Evolutionary conservation across 2,113 vertebrate genomes (phyloP).

Genomic region (Trematomus loennbergii): DNA sequence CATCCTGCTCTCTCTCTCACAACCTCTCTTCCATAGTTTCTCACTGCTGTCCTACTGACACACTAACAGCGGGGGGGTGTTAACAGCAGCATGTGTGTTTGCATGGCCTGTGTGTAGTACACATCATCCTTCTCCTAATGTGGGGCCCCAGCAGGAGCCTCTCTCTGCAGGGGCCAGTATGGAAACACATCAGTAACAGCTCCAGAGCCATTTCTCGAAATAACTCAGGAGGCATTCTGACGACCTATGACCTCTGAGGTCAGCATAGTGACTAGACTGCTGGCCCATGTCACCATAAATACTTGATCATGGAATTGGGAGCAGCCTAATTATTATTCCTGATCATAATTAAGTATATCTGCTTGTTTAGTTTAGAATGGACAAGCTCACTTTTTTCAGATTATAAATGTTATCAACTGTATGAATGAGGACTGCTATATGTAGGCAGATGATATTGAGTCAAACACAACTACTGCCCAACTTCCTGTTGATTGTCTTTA

Average conservation of each 20-base stretch:
- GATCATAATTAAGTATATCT: not conserved
- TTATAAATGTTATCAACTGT: not conserved
- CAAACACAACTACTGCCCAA: not conserved
- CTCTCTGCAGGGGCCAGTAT: too few relatives aligned
- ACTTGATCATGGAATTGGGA: not conserved
- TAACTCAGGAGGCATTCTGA: constrained; percentile 2
- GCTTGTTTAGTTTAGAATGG: too few relatives aligned
- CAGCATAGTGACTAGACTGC: not conserved
- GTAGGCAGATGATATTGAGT: not conserved
- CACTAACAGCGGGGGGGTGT: not conserved
- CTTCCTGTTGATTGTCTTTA: not conserved
- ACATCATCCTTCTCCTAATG: too few relatives aligned
- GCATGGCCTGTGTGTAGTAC: constrained; percentile 29
- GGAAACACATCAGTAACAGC: not conserved
- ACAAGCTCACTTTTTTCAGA: not conserved
- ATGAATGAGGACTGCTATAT: not conserved
- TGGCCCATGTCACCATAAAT: too few relatives aligned
- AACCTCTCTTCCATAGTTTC: constrained; percentile 44
- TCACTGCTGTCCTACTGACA: not conserved
- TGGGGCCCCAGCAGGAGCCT: too few relatives aligned
- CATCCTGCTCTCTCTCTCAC: constrained; percentile 67
- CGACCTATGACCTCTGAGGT: constrained; percentile 37
- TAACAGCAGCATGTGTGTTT: not conserved
- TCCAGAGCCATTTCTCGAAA: not conserved
- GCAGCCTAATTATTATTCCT: not conserved